Percentiles rank a stretch among this genome's conserved stretches.
phyloP scores from a whole-genome alignment of 2,113 vertebrate species.

The Alosa alosa region DNA sequence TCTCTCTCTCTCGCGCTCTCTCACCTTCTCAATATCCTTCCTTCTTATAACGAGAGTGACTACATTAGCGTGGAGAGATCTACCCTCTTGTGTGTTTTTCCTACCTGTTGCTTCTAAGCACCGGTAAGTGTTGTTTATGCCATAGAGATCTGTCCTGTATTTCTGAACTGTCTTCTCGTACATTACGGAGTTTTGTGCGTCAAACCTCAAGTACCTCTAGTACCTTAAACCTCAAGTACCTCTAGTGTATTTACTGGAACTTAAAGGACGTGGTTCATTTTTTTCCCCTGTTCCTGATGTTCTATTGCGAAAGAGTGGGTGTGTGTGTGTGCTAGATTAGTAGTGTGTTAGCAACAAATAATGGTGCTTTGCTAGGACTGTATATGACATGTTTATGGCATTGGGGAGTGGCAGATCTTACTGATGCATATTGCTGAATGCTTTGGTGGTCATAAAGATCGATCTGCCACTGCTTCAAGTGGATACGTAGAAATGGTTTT shows the following conservation, averaged over 20 bases:
- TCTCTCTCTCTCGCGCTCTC: background rate
- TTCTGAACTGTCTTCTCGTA: background rate
- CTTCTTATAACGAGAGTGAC: conserved; percentile 11
- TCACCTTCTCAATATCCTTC: conserved; percentile 30
- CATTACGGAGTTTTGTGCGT: background rate
- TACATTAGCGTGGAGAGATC: background rate
- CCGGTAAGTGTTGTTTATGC: background rate
- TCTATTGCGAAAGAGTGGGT: background rate
- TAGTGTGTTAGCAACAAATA: background rate
- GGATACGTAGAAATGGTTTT: background rate
- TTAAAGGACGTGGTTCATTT: background rate
- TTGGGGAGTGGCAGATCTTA: background rate
- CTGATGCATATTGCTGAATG: background rate
- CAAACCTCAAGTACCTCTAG: background rate
- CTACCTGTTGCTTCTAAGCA: background rate
- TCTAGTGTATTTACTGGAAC: background rate
- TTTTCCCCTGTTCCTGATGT: background rate
- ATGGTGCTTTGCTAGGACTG: background rate
- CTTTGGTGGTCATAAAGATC: background rate
- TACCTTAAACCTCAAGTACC: background rate
- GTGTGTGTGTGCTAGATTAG: background rate
- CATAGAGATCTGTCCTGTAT: background rate
- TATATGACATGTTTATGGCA: background rate
- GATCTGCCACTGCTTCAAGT: background rate
- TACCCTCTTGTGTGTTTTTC: background rate